Base-by-base conservation (phyloP, 2,797 vertebrate genomes). In the Takifugu rubripes region DNA sequence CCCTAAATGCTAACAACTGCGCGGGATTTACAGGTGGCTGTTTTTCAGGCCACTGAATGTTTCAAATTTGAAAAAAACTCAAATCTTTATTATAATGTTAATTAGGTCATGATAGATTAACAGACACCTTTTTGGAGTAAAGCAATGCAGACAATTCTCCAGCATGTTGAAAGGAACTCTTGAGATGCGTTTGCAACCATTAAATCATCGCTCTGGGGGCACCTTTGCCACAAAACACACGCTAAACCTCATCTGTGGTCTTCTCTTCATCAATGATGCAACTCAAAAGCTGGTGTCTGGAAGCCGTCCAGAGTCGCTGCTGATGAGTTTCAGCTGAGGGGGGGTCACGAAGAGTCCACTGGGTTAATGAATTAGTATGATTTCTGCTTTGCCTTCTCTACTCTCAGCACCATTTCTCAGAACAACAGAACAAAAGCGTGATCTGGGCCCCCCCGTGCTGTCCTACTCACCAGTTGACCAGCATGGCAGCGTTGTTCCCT, bases 391-490 rank as follows among this genome's bases (percentile, higher is more conserved):
- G 17, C n/a, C 5, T 17, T 21, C 16, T 1, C 44, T 21, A 17
- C 7, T 21, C 16, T 31, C 63, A 52, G 5, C n/a, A 17, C 9
- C 44, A 5, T 10, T 40, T 40, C 36, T 40, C 2, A 40, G 3
- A 40, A 40, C 6, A 40, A 40, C 2, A 45, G 6, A 8, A n/a
- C 16, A n/a, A n/a, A n/a, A 45, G 16, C 15, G 5, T 14, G 36
- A 40, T 40, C 36, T 40, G 36, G 36, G 36, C 36, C 3, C 36
- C 36, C 11, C 3, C 10, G 11, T 40, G 46, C 24, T 25, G 27
- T 21, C 6, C 5, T 76, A 87, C 94, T 96, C 89, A 95, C 94
- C 94, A 95, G 90, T 95, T 94, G 71, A 95, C 94, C 84, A 88
- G 86, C 90, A 96, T 92, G 70, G 92, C 92, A 0, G 94, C 94